Percentiles rank a stretch among this genome's conserved stretches.
Conservation (phyloP, 2,113 vertebrate genomes). For the Heliornis fulica region DNA sequence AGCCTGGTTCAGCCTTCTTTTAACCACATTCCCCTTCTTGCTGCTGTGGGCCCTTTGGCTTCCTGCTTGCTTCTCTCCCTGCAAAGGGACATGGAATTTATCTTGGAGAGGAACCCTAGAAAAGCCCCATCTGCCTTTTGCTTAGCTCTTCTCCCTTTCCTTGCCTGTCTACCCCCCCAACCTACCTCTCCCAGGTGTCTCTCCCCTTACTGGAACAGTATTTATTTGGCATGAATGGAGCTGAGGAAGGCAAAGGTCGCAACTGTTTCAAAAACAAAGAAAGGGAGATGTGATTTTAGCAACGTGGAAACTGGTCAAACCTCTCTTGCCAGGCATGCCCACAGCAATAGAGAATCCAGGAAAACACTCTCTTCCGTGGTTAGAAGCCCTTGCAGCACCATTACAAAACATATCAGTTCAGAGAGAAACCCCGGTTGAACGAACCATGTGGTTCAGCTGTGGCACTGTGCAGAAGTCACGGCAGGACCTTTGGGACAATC, state of each 20-base stretch:
- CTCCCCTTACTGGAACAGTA: not conserved
- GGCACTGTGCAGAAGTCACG: not conserved
- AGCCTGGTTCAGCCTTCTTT: not conserved
- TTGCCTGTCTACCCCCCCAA: not conserved
- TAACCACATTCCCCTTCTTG: not conserved
- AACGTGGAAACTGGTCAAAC: not conserved
- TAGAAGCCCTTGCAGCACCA: not conserved
- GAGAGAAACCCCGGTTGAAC: not conserved
- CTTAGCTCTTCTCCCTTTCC: not conserved
- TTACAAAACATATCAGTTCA: not conserved
- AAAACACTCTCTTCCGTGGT: not conserved
- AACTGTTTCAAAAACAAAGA: not conserved
- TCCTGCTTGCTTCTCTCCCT: not conserved
- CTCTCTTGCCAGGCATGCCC: not conserved
- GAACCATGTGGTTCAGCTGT: not conserved
- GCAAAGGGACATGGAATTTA: not conserved
- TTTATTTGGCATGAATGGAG: not conserved
- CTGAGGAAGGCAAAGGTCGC: not conserved
- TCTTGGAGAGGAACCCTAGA: not conserved
- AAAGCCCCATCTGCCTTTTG: not conserved
- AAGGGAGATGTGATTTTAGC: not conserved
- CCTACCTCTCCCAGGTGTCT: not conserved
- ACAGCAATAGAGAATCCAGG: not conserved
- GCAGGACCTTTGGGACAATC: not conserved
- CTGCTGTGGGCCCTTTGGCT: not conserved